phyloP scores from a whole-genome alignment of 2,888 invertebrate genomes.

The Aphodius granarius region DNA sequence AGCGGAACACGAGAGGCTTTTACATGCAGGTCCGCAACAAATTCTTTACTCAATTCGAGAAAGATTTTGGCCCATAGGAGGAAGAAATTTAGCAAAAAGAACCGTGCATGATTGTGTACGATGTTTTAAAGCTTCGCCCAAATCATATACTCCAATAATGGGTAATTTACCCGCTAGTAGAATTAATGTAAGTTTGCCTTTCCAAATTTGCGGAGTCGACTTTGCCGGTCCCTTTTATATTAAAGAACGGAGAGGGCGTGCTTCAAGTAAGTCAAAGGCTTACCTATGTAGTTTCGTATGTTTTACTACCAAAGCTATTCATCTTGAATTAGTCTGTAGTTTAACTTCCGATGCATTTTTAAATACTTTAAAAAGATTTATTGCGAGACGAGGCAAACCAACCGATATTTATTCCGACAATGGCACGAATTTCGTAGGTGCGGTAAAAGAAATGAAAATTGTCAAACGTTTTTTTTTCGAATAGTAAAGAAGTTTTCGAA shows the following conservation, averaged over 20 bases:
- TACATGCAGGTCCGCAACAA: conserved; percentile 23
- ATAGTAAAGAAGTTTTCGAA: no score
- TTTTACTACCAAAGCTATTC: not conserved
- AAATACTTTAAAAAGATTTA: not conserved
- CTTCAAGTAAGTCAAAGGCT: not conserved
- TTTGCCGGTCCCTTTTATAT: no score
- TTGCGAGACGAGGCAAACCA: not conserved
- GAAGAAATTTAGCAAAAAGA: conserved; percentile 25
- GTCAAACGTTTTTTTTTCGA: no score
- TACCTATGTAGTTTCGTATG: not conserved
- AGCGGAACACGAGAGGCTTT: not conserved
- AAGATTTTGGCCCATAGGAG: conserved; percentile 31
- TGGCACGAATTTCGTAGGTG: conserved; percentile 5
- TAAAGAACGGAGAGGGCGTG: not conserved
- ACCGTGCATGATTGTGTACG: conserved; percentile 26
- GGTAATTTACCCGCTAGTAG: not conserved
- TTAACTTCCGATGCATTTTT: not conserved
- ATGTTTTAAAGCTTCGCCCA: conserved; percentile 21
- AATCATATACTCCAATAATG: not conserved
- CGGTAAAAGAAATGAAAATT: not conserved
- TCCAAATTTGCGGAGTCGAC: no score
- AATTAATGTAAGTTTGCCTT: no score
- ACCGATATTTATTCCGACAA: not conserved
- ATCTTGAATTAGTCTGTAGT: not conserved
- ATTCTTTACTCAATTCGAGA: conserved; percentile 16